Evolutionary conservation across 1,140 invertebrate species (phyloP), one percentile per base, ranked within the genome.

Genomic region (Drosophila insularis): DNA sequence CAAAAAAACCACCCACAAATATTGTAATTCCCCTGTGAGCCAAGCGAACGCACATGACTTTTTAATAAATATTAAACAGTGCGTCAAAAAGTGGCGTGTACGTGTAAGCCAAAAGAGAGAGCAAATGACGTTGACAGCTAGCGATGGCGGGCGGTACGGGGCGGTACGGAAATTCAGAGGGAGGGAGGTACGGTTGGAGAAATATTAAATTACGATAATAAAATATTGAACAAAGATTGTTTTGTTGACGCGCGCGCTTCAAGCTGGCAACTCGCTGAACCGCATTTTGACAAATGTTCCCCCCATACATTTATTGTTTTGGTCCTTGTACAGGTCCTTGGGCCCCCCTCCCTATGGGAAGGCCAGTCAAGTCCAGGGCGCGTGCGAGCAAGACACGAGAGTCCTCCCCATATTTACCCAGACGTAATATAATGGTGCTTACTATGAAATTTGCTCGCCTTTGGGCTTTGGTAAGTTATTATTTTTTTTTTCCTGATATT

Each of bases 51-150:
- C 82, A 82, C 80, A 79, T 80, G 84, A 89, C 84, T 87, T 87
- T 78, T 87, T 89, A 89, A 87, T 87, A 87, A 87, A 87, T 87
- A 89, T 87, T 89, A 89, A 82, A 87, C 72, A 80, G 76, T 71
- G 80, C 64, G 71, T 78, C 74, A 74, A 68, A 82, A 71, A 87
- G 81, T 63, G 58, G 66, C 40, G 50, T 43, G 54, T 35, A 23
- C 21, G 35, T 46, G 60, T 46, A 43, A 55, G 54, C 69, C 74
- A 67, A 27, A 27, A 75, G 58, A n/a, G 40, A 53, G 32, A 35
- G 23, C 13, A 27, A 23, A 10, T 27, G 64, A 31, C 11, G 37
- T 31, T n/a, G 46, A 39, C 8, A n/a, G 32, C 23, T 14, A 32
- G 27, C 43, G 43, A 50, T 17, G 17, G 21, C 4, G 11, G 35